A percentile compares a stretch with the other conserved stretches of the same genome.
phyloP scores from a whole-genome alignment of 2,888 invertebrate genomes.

The Anoncus sp. region DNA sequence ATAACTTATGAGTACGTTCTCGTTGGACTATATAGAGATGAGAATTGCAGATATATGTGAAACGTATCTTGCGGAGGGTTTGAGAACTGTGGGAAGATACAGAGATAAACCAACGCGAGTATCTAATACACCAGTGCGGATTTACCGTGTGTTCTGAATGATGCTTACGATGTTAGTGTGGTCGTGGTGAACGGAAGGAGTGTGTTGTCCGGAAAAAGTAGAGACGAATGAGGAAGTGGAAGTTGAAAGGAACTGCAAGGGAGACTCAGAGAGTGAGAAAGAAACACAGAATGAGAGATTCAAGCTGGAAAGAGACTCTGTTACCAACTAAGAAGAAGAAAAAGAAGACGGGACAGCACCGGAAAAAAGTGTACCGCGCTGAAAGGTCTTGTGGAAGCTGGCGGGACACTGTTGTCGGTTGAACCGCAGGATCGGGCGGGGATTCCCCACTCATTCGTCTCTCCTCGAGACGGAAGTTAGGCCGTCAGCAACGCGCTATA shows the following conservation, averaged over 20 bases:
- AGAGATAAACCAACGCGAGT: slow-evolving; percentile 37
- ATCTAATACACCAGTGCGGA: slow-evolving; percentile 47
- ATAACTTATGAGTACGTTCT: slow-evolving; percentile 81
- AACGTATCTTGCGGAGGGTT: slow-evolving; percentile 36
- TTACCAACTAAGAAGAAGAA: slow-evolving; percentile 63
- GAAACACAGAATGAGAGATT: slow-evolving; percentile 50
- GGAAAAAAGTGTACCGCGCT: slow-evolving; percentile 55
- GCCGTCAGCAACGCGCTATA: slow-evolving; percentile 64
- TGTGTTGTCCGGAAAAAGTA: slow-evolving; percentile 44
- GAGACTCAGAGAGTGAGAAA: slow-evolving; percentile 57
- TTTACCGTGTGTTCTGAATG: slow-evolving; percentile 49
- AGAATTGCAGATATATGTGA: slow-evolving; percentile 44
- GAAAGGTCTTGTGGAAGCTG: slow-evolving; percentile 59
- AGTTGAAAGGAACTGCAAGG: slow-evolving; percentile 39
- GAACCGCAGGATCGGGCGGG: slow-evolving; percentile 39
- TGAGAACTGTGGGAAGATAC: slow-evolving; percentile 7
- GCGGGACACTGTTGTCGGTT: slow-evolving; percentile 54
- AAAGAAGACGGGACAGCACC: slow-evolving; percentile 25
- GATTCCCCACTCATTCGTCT: slow-evolving; percentile 76
- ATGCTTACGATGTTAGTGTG: slow-evolving; percentile 44
- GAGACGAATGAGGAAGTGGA: slow-evolving; percentile 47
- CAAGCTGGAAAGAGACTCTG: slow-evolving; percentile 70
- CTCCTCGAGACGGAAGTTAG: slow-evolving; percentile 78
- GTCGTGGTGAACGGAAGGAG: slow-evolving; percentile 44
- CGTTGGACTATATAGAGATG: slow-evolving; percentile 45